Percentiles rank a stretch among this genome's conserved stretches.
Evolutionary conservation across 2,888 invertebrate genomes (phyloP).

Genomic region (Cheilosia soror): DNA sequence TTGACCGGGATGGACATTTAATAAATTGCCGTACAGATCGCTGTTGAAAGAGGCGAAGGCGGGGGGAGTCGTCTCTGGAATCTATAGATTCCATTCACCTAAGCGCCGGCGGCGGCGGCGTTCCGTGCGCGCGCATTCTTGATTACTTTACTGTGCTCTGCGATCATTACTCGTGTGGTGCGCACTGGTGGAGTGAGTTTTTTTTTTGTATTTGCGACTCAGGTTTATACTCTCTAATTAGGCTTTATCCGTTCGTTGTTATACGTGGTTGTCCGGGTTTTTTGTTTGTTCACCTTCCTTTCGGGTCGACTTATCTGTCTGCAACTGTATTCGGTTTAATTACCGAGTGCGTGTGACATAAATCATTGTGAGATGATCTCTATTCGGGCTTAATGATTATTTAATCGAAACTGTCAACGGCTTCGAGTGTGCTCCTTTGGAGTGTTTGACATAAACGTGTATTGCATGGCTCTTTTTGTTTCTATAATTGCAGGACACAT

Average conservation of each 20-base stretch:
- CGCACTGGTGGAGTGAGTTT: slow-evolving; percentile 39
- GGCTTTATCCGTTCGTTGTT: slow-evolving; percentile 56
- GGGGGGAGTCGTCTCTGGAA: slow-evolving; percentile 32
- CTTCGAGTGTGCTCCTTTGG: slow-evolving; percentile 20
- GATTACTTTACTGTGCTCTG: slow-evolving; percentile 46
- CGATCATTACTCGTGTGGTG: slow-evolving; percentile 50
- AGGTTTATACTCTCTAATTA: slow-evolving; percentile 56
- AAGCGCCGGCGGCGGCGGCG: slow-evolving; percentile 72
- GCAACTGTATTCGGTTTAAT: slow-evolving; percentile 65
- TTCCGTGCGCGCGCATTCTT: slow-evolving; percentile 60
- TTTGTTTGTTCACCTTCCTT: slow-evolving; percentile 30
- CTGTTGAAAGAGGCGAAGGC: slow-evolving; percentile 9
- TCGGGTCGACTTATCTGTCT: slow-evolving; percentile 38
- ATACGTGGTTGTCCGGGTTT: slow-evolving; percentile 21
- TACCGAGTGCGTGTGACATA: slow-evolving; percentile 70
- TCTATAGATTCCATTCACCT: slow-evolving; percentile 64
- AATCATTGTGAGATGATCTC: slow-evolving; percentile 51
- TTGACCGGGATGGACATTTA: slow-evolving; percentile 71
- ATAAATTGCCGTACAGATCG: slow-evolving; percentile 45
- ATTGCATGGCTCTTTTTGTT: slow-evolving; percentile 32
- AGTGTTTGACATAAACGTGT: slow-evolving; percentile 16
- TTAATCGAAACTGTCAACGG: slow-evolving; percentile 40
- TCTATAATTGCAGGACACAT: slow-evolving; percentile 81
- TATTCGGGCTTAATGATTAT: slow-evolving; percentile 52
- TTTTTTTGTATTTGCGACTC: slow-evolving; percentile 11